Evolutionary conservation across 2,113 vertebrate species (phyloP).

Genomic region (Pristiophorus japonicus): DNA sequence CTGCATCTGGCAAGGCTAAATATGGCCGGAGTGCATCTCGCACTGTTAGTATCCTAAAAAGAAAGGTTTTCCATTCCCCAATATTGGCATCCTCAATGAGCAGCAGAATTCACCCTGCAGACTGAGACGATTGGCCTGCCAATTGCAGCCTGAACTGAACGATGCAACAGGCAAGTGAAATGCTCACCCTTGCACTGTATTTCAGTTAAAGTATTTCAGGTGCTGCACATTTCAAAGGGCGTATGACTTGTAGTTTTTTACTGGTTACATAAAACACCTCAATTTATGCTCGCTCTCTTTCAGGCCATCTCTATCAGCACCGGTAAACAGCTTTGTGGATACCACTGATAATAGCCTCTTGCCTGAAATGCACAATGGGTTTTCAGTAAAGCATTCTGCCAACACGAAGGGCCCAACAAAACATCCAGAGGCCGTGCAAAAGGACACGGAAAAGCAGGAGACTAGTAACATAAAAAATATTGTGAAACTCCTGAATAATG

Average conservation of each 20-base stretch:
- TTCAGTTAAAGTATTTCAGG: neutral
- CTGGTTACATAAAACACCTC: neutral
- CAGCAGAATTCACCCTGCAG: neutral
- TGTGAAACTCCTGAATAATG: neutral
- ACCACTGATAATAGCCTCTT: neutral
- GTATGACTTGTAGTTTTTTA: neutral
- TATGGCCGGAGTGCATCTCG: neutral
- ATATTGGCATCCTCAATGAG: neutral
- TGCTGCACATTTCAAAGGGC: neutral
- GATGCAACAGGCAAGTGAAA: neutral
- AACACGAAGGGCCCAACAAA: constrained; percentile 35
- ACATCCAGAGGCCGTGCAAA: constrained; percentile 36
- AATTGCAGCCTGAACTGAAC: neutral
- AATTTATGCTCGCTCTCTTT: neutral
- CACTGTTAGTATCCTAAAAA: neutral
- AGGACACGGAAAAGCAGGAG: constrained; percentile 35
- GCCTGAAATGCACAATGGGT: neutral
- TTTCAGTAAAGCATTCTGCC: neutral
- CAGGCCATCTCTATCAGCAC: neutral
- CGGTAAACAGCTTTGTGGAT: neutral
- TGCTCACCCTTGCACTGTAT: neutral
- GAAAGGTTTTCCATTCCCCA: neutral
- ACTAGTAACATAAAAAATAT: neutral
- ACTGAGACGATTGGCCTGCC: neutral
- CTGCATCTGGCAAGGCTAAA: neutral